These are phyloP conservation scores for Ormyrus rosae DNA, from an alignment of 2,888 invertebrate genomes.

Conservation along the genomic window DNA sequence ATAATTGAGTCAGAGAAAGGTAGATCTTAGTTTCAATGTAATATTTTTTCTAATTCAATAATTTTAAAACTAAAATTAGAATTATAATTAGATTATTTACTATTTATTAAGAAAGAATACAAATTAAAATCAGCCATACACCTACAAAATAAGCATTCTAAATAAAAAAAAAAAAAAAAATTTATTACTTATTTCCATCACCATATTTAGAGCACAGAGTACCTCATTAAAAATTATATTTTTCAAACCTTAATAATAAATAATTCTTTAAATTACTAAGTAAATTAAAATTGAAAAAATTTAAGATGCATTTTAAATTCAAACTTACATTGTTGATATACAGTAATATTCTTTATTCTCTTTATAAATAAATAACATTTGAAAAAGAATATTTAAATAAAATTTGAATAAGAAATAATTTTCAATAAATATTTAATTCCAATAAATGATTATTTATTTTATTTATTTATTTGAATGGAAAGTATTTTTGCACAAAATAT, in stretches of 20 bases:
- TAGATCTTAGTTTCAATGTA: background rate
- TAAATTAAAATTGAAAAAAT: background rate
- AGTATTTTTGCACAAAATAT: background rate
- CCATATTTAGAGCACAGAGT: constrained; percentile 20
- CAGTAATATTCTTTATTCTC: no score
- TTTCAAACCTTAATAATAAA: background rate
- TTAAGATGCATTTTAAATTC: background rate
- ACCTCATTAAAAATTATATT: background rate
- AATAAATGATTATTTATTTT: background rate
- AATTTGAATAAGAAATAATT: background rate
- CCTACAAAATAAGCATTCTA: constrained; percentile 16
- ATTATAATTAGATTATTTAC: background rate
- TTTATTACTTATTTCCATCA: constrained; percentile 33
- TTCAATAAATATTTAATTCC: background rate
- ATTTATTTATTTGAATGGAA: background rate
- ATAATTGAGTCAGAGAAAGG: constrained; percentile 32
- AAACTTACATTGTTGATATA: background rate
- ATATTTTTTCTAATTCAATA: background rate
- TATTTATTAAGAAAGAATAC: no score
- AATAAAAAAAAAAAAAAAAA: background rate
- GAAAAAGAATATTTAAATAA: background rate
- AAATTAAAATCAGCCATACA: background rate
- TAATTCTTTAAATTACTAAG: background rate
- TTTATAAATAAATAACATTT: background rate
- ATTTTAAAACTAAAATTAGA: constrained; percentile 27